Conservation (phyloP, 2,888 invertebrate species). For the Drosophila leonis region DNA sequence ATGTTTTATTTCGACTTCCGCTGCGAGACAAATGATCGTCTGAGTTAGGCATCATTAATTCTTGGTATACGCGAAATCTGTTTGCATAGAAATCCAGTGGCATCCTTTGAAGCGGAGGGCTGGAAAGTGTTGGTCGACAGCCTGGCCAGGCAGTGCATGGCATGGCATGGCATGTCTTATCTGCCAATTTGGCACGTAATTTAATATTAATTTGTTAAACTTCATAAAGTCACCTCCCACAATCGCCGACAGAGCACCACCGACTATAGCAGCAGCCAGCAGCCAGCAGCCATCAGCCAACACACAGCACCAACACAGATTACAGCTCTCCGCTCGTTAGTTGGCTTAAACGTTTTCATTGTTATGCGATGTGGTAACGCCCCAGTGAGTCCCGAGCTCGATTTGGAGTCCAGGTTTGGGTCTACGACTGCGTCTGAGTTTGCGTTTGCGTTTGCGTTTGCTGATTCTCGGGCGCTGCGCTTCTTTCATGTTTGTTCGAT, state of each 20-base stretch:
- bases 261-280: constrained; percentile 22
- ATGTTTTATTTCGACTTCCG: constrained; percentile 67
- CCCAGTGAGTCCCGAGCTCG: constrained; percentile 47
- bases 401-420: neutral
- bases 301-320: constrained; percentile 46
- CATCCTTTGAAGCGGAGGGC: constrained; percentile 58
- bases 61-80: constrained; percentile 21
- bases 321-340: constrained; percentile 78
- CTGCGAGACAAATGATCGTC: constrained; percentile 50
- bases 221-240: constrained; percentile 75
- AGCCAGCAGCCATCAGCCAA: neutral
- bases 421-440: constrained; percentile 23
- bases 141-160: neutral
- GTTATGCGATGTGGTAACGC: constrained; percentile 78
- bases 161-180: constrained; percentile 31
- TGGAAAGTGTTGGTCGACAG: constrained; percentile 30
- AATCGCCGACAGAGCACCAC: constrained; percentile 16
- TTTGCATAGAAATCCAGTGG: constrained; percentile 70
- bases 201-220: constrained; percentile 84
- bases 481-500: constrained; percentile 78
- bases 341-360: constrained; percentile 79
- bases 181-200: constrained; percentile 83
- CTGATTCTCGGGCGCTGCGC: constrained; percentile 44
- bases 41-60: constrained; percentile 47
- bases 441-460: constrained; percentile 5